Percentiles rank a stretch among this genome's conserved stretches.
Conservation (phyloP, 2,113 vertebrate species). For the Syrmaticus mikado region DNA sequence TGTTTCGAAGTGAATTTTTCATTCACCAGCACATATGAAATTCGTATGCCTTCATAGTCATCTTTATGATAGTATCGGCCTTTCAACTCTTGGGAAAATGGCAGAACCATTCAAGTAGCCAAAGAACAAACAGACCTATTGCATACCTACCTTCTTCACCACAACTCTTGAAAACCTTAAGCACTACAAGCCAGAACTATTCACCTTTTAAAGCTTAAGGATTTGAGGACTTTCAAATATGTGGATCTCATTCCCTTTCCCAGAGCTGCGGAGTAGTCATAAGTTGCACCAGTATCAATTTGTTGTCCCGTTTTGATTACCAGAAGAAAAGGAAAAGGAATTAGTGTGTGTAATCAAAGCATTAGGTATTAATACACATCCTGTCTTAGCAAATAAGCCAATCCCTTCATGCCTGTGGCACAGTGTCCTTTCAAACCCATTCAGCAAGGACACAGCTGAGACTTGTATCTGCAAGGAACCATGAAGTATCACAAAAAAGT, state of each 20-base stretch:
- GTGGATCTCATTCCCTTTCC: not conserved
- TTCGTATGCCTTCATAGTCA: slow-evolving; percentile 11
- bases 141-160: not conserved
- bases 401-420: not conserved
- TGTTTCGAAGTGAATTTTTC: slow-evolving; percentile 48
- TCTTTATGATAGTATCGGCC: slow-evolving; percentile 21
- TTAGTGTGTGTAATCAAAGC: not conserved
- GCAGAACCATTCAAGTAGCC: slow-evolving; percentile 8
- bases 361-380: not conserved
- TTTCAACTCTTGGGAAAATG: slow-evolving; percentile 64
- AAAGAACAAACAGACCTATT: not conserved
- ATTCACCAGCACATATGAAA: slow-evolving; percentile 19
- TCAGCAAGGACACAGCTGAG: not conserved
- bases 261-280: not conserved
- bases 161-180: not conserved
- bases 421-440: not conserved
- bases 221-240: not conserved
- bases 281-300: not conserved
- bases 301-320: not conserved
- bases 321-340: not conserved
- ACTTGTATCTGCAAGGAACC: not conserved
- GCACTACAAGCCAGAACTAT: rapidly evolving
- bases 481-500: not conserved
- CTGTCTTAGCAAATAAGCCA: not conserved
- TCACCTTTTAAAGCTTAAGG: not conserved